Percentiles rank a stretch among this genome's conserved stretches.
Conservation (phyloP, 2,797 vertebrate genomes). For the Podarcis siculus region DNA sequence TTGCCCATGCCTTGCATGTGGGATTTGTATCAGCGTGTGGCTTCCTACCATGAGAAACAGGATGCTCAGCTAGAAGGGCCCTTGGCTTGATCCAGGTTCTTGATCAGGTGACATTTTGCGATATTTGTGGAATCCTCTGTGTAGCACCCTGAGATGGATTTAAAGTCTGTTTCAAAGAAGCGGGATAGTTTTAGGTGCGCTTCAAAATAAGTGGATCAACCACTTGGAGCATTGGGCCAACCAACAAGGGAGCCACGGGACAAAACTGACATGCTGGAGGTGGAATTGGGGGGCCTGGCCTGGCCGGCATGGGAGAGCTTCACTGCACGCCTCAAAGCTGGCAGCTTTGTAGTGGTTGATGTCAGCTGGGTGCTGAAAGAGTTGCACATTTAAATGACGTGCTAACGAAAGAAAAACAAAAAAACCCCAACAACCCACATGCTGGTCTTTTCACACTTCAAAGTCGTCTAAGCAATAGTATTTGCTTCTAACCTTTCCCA, state of each 20-base stretch:
- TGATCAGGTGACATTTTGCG: too few species aligned
- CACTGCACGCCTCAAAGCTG: neutral
- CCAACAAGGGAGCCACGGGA: neutral
- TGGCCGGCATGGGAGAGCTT: neutral
- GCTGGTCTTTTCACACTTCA: neutral
- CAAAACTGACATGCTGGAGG: neutral
- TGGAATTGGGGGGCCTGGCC: neutral
- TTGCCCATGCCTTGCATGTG: too few species aligned
- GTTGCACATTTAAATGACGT: neutral
- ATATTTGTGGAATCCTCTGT: neutral
- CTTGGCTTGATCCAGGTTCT: too few species aligned
- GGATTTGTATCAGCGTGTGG: too few species aligned
- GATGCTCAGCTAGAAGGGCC: too few species aligned
- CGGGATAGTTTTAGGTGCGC: neutral
- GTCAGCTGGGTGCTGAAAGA: neutral
- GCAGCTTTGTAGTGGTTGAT: neutral
- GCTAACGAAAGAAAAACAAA: neutral
- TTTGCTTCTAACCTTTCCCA: slow-evolving; percentile 32
- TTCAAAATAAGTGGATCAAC: neutral
- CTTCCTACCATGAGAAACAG: too few species aligned
- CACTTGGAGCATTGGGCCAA: neutral
- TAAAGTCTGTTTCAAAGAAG: too few species aligned
- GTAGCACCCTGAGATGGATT: neutral
- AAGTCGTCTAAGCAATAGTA: neutral
- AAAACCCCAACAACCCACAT: neutral